Conservation (phyloP, 2,888 invertebrate species). For the Xylocampa areola region DNA sequence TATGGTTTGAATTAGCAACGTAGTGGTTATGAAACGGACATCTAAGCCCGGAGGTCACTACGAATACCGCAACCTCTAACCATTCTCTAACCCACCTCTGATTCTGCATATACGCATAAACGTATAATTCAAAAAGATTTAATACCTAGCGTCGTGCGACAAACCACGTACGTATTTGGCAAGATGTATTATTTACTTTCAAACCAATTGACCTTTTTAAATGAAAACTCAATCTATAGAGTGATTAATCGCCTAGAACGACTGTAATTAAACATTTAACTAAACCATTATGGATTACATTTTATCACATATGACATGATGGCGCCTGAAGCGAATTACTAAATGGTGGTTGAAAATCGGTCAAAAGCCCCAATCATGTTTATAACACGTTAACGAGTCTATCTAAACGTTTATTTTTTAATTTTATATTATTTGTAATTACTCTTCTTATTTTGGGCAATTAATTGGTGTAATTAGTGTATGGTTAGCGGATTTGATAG, state of each 20-base stretch:
- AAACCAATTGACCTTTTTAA: slow-evolving; percentile 63
- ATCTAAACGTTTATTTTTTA: slow-evolving; percentile 55
- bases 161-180: slow-evolving; percentile 27
- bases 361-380: slow-evolving; percentile 56
- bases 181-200: slow-evolving; percentile 56
- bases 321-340: slow-evolving; percentile 70
- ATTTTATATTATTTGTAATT: too few relatives aligned
- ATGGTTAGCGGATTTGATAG: slow-evolving; percentile 42
- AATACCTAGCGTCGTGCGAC: not conserved
- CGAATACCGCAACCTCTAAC: too few relatives aligned
- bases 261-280: slow-evolving; percentile 82
- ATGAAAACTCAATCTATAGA: slow-evolving; percentile 77
- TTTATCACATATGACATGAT: slow-evolving; percentile 64
- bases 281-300: slow-evolving; percentile 68
- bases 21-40: too few relatives aligned
- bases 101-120: too few relatives aligned
- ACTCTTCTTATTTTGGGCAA: slow-evolving; percentile 46
- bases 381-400: slow-evolving; percentile 54
- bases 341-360: slow-evolving; percentile 66
- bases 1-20: too few relatives aligned
- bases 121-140: slow-evolving; percentile 7
- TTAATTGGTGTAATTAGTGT: slow-evolving; percentile 47
- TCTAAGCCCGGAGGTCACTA: too few relatives aligned
- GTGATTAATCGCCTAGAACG: slow-evolving; percentile 77
- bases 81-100: too few relatives aligned